Evolutionary conservation across 2,113 vertebrate species (phyloP), one percentile per base, ranked within the genome.

Genomic region (Motacilla alba): DNA sequence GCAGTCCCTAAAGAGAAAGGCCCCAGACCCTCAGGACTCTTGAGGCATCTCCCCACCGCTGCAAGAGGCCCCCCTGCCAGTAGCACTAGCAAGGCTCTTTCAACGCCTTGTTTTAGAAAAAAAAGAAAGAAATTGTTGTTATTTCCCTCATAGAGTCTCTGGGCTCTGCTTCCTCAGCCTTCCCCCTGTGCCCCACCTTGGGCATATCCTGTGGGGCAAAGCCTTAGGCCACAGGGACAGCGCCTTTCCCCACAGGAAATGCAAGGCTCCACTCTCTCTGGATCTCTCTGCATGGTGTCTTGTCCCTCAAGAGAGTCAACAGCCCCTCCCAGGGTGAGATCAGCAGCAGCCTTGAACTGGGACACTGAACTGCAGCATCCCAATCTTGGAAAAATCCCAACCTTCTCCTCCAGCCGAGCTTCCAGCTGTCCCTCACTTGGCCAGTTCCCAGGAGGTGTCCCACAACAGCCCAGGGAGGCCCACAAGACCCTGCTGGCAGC

Each of bases 61-160:
- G 13, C 46, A 93, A 62, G 35, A 66, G 27, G 6, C 4, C 1
- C 0, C 15, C 7, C 3, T 1, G 0, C 28, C 10, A 6, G 13
- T 1, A 3, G 16, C 10, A n/a, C 31, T 47, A 66, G 39, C 16
- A 53, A 24, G 10, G 11, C 8, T 14, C 8, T 21, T 47, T 4
- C 52, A 27, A 27, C 4, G 1, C 4, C 6, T 44, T 10, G 21
- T 3, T 24, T 13, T 9, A 18, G 5, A n/a, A n/a, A 17, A 31
- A 35, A 53, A 22, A 8, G 0, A 58, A 73, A 41, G 21, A 55
- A 64, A 66, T 30, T 9, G 7, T 53, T 19, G 28, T 30, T 58
- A 4, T 43, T 72, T 56, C 5, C 5, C 9, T 26, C 11, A 41
- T 13, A 35, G 7, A 12, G 26, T 18, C 41, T 20, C 14, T 56